Percentiles rank a stretch among this genome's conserved stretches.
phyloP scores from a whole-genome alignment of 2,797 vertebrate species.

The Ammospiza maritima region DNA sequence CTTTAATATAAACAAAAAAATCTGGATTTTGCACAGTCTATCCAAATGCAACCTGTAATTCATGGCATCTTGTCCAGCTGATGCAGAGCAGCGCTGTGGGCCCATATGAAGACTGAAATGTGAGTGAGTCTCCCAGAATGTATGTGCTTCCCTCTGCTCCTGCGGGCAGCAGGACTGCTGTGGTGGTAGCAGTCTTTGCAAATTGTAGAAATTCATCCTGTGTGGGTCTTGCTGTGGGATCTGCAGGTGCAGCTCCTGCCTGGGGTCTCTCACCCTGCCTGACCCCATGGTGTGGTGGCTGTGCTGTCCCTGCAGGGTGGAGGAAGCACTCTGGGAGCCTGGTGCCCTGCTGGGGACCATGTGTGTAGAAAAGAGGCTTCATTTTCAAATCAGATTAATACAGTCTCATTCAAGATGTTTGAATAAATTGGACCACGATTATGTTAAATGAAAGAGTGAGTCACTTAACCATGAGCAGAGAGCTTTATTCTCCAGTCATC shows the following conservation, averaged over 20 bases:
- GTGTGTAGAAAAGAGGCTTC: neutral
- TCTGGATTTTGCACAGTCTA: neutral
- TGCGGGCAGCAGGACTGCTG: neutral
- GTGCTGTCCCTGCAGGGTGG: neutral
- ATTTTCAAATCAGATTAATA: neutral
- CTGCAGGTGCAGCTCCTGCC: neutral
- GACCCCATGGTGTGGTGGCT: neutral
- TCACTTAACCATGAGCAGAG: neutral
- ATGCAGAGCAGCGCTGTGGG: neutral
- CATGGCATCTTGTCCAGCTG: neutral
- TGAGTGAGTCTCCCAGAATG: neutral
- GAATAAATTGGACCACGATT: neutral
- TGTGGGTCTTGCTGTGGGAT: neutral
- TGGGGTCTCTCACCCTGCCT: neutral
- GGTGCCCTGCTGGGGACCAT: neutral
- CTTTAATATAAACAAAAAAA: neutral
- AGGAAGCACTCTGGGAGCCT: neutral
- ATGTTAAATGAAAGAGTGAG: neutral
- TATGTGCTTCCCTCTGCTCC: neutral
- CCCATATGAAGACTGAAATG: neutral
- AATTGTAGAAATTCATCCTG: accelerated
- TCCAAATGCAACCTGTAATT: neutral
- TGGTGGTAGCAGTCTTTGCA: neutral
- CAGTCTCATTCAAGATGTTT: neutral
- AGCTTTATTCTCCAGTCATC: neutral